A percentile compares a stretch with the other conserved stretches of the same genome.
Conservation (phyloP, 2,797 vertebrate species). For the Poeciliopsis gracilis region DNA sequence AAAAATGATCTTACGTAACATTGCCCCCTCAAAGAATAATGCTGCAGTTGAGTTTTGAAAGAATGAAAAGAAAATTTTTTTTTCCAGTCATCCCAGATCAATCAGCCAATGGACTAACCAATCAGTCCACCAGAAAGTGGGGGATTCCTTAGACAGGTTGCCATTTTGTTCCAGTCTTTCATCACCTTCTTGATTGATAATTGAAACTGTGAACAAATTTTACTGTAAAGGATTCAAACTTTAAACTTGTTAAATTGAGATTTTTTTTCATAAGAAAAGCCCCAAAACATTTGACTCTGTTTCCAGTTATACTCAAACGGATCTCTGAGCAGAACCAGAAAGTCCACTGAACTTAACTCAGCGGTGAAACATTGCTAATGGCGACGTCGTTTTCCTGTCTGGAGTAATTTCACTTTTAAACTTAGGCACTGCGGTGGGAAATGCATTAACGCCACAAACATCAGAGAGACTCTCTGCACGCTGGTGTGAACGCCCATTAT, state of each 20-base stretch:
- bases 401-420: slow-evolving; percentile 44
- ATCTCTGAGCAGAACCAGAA: slow-evolving; percentile 18
- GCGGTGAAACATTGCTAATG: slow-evolving; percentile 22
- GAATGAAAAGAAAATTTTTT: not conserved
- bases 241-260: not conserved
- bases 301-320: not conserved
- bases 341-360: slow-evolving; percentile 10
- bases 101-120: not conserved
- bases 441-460: slow-evolving; percentile 31
- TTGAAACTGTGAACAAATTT: not conserved
- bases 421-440: slow-evolving; percentile 34
- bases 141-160: not conserved
- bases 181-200: not conserved
- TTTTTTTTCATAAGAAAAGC: slow-evolving; percentile 9
- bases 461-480: slow-evolving; percentile 4
- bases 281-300: slow-evolving; percentile 1
- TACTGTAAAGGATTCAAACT: slow-evolving; percentile 1
- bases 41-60: not conserved
- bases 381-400: slow-evolving; percentile 20
- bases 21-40: not conserved
- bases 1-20: no score
- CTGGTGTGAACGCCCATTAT: slow-evolving; percentile 23
- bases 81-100: not conserved
- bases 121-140: not conserved
- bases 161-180: not conserved